Evolutionary conservation across 2,888 invertebrate species (phyloP).

Genomic region (Eledona agricola): DNA sequence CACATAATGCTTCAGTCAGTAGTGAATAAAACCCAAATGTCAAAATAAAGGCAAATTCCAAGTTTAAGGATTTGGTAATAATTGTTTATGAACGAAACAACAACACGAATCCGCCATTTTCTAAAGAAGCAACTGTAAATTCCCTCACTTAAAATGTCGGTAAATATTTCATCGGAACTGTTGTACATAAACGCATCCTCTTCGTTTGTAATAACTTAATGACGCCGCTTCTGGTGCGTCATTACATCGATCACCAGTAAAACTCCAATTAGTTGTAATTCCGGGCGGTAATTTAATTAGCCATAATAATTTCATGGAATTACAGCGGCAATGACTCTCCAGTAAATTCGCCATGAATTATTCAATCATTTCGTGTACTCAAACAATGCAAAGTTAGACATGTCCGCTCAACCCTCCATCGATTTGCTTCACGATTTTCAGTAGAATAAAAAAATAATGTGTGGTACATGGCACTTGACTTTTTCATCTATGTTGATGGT

Average conservation of each 20-base stretch:
- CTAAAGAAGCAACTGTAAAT: slow-evolving; percentile 17
- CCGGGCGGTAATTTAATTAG: slow-evolving; percentile 25
- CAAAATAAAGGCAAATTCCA: no score
- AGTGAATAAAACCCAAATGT: no score
- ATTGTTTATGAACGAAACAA: no score
- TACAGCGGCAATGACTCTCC: slow-evolving; percentile 14
- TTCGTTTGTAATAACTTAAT: slow-evolving; percentile 27
- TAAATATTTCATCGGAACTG: slow-evolving; percentile 21
- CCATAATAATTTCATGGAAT: slow-evolving; percentile 27
- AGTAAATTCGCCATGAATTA: slow-evolving; percentile 28
- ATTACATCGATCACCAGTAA: slow-evolving; percentile 28
- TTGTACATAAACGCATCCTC: slow-evolving; percentile 14
- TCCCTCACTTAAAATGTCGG: background rate
- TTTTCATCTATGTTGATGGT: slow-evolving; percentile 22
- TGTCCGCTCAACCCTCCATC: slow-evolving; percentile 29
- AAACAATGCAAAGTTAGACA: slow-evolving; percentile 29
- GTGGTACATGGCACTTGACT: slow-evolving; percentile 17
- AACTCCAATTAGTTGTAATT: slow-evolving; percentile 22
- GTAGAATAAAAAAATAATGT: slow-evolving; percentile 9
- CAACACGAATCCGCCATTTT: slow-evolving; percentile 2
- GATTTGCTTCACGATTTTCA: slow-evolving; percentile 22
- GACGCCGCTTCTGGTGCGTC: slow-evolving; percentile 8
- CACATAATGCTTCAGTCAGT: no score
- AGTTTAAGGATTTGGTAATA: no score
- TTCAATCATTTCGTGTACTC: slow-evolving; percentile 31